These are phyloP conservation scores for Mamestra configurata DNA, from an alignment of 1,140 invertebrate species.

Conservation along the genomic window DNA sequence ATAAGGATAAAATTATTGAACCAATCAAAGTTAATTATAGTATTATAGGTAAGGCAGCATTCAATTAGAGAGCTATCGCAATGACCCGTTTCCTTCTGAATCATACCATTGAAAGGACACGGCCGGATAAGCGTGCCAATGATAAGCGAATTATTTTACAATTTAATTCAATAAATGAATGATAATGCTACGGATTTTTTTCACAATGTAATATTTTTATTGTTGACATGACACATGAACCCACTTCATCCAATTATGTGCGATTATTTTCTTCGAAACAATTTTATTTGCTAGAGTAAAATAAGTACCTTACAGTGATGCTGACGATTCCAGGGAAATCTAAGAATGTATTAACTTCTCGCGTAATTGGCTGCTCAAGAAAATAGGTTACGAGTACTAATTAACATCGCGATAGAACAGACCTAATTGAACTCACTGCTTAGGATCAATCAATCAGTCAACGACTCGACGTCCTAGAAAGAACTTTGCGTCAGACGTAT, in stretches of 20 bases:
- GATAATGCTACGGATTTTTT: not conserved
- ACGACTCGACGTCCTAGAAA: not conserved
- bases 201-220: not conserved
- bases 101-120: constrained; percentile 17
- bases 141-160: constrained; percentile 13
- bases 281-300: not conserved
- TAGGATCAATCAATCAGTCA: too few species aligned
- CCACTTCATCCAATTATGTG: not conserved
- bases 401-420: not conserved
- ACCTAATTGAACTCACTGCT: not conserved
- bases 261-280: not conserved
- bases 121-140: not conserved
- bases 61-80: not conserved
- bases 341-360: not conserved
- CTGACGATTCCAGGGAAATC: not conserved
- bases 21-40: too few species aligned
- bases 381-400: not conserved
- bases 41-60: too few species aligned
- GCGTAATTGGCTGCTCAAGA: constrained; percentile 1
- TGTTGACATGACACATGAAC: not conserved
- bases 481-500: not conserved
- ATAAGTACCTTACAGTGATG: not conserved
- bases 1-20: too few species aligned
- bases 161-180: not conserved
- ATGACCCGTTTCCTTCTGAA: constrained; percentile 17